Evolutionary conservation across 2,797 vertebrate genomes (phyloP).

Genomic region (Leptodactylus fallax): DNA sequence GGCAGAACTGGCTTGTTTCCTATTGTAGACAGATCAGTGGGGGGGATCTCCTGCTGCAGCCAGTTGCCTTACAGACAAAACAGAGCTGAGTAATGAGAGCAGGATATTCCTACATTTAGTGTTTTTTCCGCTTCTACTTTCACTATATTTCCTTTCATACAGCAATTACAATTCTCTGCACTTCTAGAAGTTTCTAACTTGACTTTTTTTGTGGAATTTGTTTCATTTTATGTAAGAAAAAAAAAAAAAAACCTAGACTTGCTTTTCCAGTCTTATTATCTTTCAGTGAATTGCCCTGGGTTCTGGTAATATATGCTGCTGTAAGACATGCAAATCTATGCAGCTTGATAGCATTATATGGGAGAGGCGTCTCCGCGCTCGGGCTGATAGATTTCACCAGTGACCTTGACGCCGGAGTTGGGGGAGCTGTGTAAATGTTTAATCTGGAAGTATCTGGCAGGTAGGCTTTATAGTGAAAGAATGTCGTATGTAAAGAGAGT

Average conservation of each 20-base stretch:
- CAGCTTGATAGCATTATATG: not conserved
- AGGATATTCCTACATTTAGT: too few relatives aligned
- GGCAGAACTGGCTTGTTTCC: too few relatives aligned
- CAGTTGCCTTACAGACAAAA: not conserved
- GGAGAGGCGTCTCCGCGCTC: too few relatives aligned
- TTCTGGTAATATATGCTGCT: not conserved
- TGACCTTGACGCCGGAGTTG: conserved; percentile 42
- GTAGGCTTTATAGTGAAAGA: not conserved
- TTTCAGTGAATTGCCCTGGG: too few relatives aligned
- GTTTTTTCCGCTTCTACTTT: too few relatives aligned
- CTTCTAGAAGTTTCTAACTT: not conserved
- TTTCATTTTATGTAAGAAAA: not conserved
- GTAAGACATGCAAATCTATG: not conserved
- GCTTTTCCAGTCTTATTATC: not conserved
- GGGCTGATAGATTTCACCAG: not conserved
- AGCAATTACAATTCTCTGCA: not conserved
- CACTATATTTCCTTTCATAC: too few relatives aligned
- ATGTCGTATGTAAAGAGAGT: not conserved
- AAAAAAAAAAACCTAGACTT: too few relatives aligned
- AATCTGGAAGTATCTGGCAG: too few relatives aligned
- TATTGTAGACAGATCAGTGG: too few relatives aligned
- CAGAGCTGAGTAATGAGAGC: not conserved
- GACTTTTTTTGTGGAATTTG: not conserved
- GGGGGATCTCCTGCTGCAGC: not conserved
- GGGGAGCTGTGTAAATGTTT: conserved; percentile 50